These are phyloP conservation scores for Huso huso DNA, from an alignment of 2,797 vertebrate genomes.

Conservation along the genomic window DNA sequence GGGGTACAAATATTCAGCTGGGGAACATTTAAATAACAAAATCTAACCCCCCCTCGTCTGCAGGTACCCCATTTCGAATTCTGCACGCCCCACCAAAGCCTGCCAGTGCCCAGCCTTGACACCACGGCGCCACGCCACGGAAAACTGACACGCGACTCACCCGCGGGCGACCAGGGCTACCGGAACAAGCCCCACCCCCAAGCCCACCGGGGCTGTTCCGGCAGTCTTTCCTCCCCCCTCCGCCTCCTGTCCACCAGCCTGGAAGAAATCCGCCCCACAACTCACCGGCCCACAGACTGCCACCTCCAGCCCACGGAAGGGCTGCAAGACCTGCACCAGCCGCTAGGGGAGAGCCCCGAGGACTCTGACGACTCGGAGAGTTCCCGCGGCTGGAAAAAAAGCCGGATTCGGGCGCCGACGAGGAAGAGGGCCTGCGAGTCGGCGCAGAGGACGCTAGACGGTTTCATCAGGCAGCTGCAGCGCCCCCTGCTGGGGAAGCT, in stretches of 20 bases:
- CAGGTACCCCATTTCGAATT: constrained; percentile 57
- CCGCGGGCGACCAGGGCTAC: too few species aligned
- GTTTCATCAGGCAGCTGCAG: constrained; percentile 49
- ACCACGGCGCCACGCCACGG: background rate
- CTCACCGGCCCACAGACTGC: constrained; percentile 11
- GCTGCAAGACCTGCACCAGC: constrained; percentile 48
- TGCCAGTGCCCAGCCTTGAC: constrained; percentile 20
- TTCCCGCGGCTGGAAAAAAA: constrained; percentile 49
- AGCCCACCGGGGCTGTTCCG: background rate
- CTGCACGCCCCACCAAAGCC: constrained; percentile 44
- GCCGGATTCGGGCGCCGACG: constrained; percentile 21
- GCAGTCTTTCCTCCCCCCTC: constrained; percentile 39
- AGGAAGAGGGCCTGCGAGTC: constrained; percentile 42
- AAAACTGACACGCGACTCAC: background rate
- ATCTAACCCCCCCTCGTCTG: constrained; percentile 21
- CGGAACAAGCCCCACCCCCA: too few species aligned
- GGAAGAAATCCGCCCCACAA: constrained; percentile 51
- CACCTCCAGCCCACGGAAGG: constrained; percentile 43
- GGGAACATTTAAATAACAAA: background rate
- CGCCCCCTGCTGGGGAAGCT: constrained; percentile 22
- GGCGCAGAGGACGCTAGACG: constrained; percentile 48
- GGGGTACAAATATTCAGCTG: too few species aligned
- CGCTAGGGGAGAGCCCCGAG: constrained; percentile 19
- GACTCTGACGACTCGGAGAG: constrained; percentile 45
- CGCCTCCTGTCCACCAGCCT: constrained; percentile 57